Conservation (phyloP, 2,113 vertebrate species). For the Oreocharis arfaki region DNA sequence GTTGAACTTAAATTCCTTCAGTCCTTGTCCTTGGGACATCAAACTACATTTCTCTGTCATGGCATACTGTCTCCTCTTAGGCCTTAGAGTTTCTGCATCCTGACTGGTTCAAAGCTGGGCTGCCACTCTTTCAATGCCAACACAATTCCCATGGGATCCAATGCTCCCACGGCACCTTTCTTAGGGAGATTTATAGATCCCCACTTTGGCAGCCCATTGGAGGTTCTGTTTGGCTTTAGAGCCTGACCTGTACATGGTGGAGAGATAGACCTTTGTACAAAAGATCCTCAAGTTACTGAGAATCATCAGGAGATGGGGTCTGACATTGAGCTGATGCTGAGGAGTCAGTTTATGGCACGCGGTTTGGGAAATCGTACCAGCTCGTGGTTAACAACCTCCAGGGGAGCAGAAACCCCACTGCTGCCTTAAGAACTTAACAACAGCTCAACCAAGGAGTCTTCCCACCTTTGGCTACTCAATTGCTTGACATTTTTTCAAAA, state of each 20-base stretch:
- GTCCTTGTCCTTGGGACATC: background rate
- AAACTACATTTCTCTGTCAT: background rate
- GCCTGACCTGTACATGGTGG: background rate
- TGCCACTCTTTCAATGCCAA: background rate
- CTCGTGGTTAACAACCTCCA: rapidly evolving
- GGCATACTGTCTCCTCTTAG: background rate
- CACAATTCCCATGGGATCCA: background rate
- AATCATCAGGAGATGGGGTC: background rate
- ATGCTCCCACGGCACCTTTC: background rate
- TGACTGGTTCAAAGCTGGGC: background rate
- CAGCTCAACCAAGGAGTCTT: background rate
- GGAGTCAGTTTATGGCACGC: background rate
- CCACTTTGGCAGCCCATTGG: background rate
- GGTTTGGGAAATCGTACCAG: background rate
- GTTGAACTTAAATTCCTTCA: background rate
- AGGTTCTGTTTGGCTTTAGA: background rate
- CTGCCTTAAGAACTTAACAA: background rate
- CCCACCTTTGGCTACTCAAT: too few relatives aligned
- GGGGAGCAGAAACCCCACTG: background rate
- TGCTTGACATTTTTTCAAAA: background rate
- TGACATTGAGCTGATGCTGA: rapidly evolving
- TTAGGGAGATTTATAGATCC: background rate
- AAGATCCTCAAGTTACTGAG: background rate
- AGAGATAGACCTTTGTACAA: background rate
- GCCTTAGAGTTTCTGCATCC: background rate